Conservation (phyloP, 2,797 vertebrate genomes). For the Peromyscus attwateri region DNA sequence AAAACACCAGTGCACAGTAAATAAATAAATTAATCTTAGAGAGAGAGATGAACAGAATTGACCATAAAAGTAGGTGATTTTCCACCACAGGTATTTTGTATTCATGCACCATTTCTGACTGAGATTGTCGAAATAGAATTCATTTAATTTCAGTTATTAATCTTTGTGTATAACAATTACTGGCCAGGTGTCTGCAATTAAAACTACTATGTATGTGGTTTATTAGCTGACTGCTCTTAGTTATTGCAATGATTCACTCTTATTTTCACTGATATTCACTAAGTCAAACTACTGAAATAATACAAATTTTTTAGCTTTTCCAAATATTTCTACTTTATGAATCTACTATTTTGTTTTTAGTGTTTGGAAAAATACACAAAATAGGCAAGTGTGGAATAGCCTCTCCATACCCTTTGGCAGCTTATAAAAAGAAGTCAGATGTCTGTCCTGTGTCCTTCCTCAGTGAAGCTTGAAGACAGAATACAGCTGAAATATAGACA, state of each 20-base stretch:
- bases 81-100: conserved; percentile 62
- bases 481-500: neutral
- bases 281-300: conserved; percentile 19
- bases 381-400: neutral
- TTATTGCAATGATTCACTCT: conserved; percentile 33
- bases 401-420: neutral
- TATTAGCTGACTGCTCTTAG: conserved; percentile 57
- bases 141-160: conserved; percentile 77
- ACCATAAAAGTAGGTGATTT: conserved; percentile 47
- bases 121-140: conserved; percentile 59
- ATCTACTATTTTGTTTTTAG: conserved; percentile 28
- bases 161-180: conserved; percentile 73
- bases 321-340: conserved; percentile 48
- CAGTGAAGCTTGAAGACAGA: neutral
- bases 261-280: conserved; percentile 17
- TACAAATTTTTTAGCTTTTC: neutral
- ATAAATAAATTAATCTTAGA: neutral
- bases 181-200: conserved; percentile 69
- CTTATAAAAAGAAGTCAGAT: conserved; percentile 28
- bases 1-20: neutral
- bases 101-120: conserved; percentile 69
- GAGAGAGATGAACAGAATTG: neutral
- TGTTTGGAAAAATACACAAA: conserved; percentile 30
- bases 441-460: neutral
- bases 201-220: conserved; percentile 31